These are phyloP conservation scores for Neocloeon triangulifer DNA, from an alignment of 1,140 invertebrate species.

Conservation along the genomic window DNA sequence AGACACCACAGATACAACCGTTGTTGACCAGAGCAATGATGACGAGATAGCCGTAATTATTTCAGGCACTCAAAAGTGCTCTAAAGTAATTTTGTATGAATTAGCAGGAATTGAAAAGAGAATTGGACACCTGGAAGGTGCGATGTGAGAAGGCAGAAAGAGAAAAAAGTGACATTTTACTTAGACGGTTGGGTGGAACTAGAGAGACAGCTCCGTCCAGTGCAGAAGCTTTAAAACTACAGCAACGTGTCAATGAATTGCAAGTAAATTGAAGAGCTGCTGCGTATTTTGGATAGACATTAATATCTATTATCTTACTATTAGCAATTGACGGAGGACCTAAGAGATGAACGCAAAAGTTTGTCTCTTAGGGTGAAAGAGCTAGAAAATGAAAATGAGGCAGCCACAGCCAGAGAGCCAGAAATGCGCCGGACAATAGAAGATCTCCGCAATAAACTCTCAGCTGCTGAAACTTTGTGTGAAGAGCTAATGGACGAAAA, in stretches of 20 bases:
- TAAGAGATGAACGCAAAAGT: conserved; percentile 60
- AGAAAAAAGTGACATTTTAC: conserved; percentile 66
- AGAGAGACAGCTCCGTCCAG: conserved; percentile 50
- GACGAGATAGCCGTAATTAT: conserved; percentile 18
- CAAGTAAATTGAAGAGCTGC: no score
- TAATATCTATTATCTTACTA: no score
- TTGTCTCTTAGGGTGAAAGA: conserved; percentile 43
- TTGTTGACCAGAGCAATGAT: conserved; percentile 20
- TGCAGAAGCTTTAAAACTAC: conserved; percentile 29
- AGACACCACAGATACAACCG: conserved; percentile 28
- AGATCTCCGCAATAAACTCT: conserved; percentile 44
- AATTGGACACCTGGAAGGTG: conserved; percentile 26
- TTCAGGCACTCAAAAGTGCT: no score
- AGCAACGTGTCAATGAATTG: conserved; percentile 62
- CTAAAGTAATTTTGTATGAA: background rate
- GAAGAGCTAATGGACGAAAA: conserved; percentile 93
- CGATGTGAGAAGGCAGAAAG: conserved; percentile 56
- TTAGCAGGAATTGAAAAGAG: conserved; percentile 29
- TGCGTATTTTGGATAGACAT: no score
- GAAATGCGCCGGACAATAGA: conserved; percentile 29
- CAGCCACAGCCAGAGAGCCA: conserved; percentile 10
- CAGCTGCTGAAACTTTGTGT: conserved; percentile 66
- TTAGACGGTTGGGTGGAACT: conserved; percentile 45
- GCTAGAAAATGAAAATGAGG: conserved; percentile 38
- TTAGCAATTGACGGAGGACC: no score